Conservation (phyloP, 2,113 vertebrate species). For the Diphyllodes magnificus region DNA sequence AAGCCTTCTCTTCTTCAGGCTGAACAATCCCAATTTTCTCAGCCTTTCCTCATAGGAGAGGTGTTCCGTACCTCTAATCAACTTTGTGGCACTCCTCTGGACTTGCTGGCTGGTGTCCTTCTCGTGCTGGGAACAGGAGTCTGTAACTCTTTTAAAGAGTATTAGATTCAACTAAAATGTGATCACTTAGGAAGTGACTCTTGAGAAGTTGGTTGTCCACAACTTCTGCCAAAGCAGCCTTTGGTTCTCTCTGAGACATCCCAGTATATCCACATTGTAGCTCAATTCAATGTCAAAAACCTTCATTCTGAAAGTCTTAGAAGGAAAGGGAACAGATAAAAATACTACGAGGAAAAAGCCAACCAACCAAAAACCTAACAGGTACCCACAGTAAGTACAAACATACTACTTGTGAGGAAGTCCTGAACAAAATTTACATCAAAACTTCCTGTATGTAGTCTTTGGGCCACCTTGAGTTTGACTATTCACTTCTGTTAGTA, state of each 20-base stretch:
- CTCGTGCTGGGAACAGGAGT: neutral
- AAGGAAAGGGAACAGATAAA: neutral
- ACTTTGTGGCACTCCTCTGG: neutral
- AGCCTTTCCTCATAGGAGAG: neutral
- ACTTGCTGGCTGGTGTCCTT: neutral
- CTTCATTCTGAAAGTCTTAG: neutral
- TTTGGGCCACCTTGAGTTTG: neutral
- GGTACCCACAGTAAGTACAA: neutral
- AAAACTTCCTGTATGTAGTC: neutral
- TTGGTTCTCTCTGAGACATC: neutral
- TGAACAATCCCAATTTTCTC: neutral
- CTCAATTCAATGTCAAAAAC: neutral
- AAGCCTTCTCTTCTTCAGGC: neutral
- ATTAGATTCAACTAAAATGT: neutral
- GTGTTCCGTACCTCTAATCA: neutral
- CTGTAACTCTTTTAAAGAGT: neutral
- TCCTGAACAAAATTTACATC: neutral
- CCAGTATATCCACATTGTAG: neutral
- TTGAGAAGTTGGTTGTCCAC: neutral
- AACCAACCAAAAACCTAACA: neutral
- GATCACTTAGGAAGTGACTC: neutral
- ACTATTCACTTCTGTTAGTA: neutral
- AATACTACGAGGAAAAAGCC: neutral
- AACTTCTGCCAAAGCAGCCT: neutral
- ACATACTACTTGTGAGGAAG: neutral